Evolutionary conservation across 2,113 vertebrate species (phyloP).

Genomic region (Etia nguti): DNA sequence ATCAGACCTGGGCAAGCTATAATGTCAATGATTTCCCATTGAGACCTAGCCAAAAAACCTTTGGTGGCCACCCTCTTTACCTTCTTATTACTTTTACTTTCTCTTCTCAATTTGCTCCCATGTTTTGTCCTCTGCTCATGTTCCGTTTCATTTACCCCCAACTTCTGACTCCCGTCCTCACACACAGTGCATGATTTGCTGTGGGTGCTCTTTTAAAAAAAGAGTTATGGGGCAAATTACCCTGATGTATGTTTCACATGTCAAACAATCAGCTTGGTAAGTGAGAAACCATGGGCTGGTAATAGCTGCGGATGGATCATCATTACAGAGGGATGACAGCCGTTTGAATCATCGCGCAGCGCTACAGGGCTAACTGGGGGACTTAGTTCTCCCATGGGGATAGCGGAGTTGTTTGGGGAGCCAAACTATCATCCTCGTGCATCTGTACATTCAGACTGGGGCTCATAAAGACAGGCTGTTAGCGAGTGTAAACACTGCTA

Average conservation of each 20-base stretch:
- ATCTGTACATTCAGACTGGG: neutral
- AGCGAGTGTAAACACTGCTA: neutral
- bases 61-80: neutral
- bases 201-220: slow-evolving; percentile 1
- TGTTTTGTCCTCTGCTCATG: neutral
- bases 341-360: slow-evolving; percentile 29
- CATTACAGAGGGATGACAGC: slow-evolving; percentile 59
- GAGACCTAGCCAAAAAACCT: neutral
- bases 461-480: neutral
- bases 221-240: slow-evolving; percentile 54
- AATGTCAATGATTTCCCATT: neutral
- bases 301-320: slow-evolving; percentile 62
- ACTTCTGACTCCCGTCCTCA: neutral
- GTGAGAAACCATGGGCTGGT: slow-evolving; percentile 49
- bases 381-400: neutral
- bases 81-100: neutral
- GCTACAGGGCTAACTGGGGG: slow-evolving; percentile 13
- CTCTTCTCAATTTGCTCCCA: neutral
- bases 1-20: neutral
- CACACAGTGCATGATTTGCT: neutral
- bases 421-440: neutral
- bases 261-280: slow-evolving; percentile 57
- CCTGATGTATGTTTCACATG: slow-evolving; percentile 56
- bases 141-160: neutral
- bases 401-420: slow-evolving; percentile 4